phyloP scores from a whole-genome alignment of 53 echinoderm and acorn worm genomes.

The Holothuria scabra region DNA sequence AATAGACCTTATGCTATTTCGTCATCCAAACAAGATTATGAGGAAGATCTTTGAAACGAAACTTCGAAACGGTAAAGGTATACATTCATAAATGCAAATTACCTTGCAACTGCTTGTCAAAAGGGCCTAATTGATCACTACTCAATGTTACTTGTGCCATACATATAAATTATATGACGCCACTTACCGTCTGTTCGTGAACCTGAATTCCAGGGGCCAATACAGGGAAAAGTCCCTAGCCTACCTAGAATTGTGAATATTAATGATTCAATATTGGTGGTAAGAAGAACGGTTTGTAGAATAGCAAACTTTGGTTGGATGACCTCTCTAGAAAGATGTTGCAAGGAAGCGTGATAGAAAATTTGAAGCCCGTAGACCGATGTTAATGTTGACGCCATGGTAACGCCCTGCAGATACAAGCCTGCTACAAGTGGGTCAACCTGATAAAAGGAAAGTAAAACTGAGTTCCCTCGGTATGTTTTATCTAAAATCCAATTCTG shows the following conservation, averaged over 20 bases:
- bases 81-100: too few species aligned
- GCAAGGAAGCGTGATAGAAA: constrained; percentile 22
- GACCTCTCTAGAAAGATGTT: not conserved
- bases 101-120: too few species aligned
- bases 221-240: constrained; percentile 10
- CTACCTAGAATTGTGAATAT: constrained; percentile 22
- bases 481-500: too few species aligned
- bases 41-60: too few species aligned
- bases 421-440: constrained; percentile 17
- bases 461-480: too few species aligned
- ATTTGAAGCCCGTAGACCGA: constrained; percentile 37
- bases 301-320: constrained; percentile 36
- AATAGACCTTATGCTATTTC: too few species aligned
- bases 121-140: too few species aligned
- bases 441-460: not conserved
- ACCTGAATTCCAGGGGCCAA: constrained; percentile 38
- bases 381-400: constrained; percentile 32
- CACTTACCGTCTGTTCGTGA: constrained; percentile 42
- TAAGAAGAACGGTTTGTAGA: constrained; percentile 26
- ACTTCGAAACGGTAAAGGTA: too few species aligned
- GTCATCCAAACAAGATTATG: too few species aligned
- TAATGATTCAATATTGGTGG: constrained; percentile 26
- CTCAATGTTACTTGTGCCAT: not conserved
- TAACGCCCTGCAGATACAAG: constrained; percentile 3
- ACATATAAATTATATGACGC: not conserved